Base-by-base conservation (phyloP, 2,797 vertebrate genomes). In the Gephyroberyx darwinii region DNA sequence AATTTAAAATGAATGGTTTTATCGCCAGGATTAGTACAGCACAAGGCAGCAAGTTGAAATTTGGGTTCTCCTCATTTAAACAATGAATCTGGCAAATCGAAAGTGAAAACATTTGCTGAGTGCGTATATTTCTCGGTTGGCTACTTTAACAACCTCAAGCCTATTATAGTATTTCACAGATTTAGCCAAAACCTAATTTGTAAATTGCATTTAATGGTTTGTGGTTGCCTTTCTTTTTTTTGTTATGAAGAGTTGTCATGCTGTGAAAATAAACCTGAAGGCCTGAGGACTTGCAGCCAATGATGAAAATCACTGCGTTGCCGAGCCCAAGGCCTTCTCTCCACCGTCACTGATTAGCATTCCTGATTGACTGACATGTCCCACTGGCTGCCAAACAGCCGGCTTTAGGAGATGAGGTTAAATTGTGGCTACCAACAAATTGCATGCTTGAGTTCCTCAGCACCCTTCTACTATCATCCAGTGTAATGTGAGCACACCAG, bases 371-470 rank as follows among this genome's bases (percentile, higher is more conserved):
- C 92, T 94, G 89, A 88, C 90, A 86, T 84, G 86, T 90, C 82
- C 88, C 86, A 86, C 89, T 90, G 89, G 87, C 89, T 89, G 59
- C 79, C 71, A 33, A 83, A 89, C 88, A 69, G 80, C 87, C 71
- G 77, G 89, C 88, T 88, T 88, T 89, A 92, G 80, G 86, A 90
- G 88, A 88, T 85, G 91, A 93, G 88, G 92, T 91, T 93, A 87
- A 92, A 91, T 85, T 89, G 92, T 89, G 92, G 91, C 91, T 89
- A 91, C 91, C 88, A 92, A 90, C 90, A 94, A 94, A 95, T 78
- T 89, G 92, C 84, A 94, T 77, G 91, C 91, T 93, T 82, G 74
- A 93, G 89, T 88, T 93, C 90, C 91, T 87, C 77, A 81, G 86
- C 84, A 87, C 71, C 87, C 83, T 86, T 88, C 84, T 62, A 83